Evolutionary conservation across 1,140 invertebrate genomes (phyloP), one percentile per base, ranked within the genome.

Genomic region (Drosophila kohkoa): DNA sequence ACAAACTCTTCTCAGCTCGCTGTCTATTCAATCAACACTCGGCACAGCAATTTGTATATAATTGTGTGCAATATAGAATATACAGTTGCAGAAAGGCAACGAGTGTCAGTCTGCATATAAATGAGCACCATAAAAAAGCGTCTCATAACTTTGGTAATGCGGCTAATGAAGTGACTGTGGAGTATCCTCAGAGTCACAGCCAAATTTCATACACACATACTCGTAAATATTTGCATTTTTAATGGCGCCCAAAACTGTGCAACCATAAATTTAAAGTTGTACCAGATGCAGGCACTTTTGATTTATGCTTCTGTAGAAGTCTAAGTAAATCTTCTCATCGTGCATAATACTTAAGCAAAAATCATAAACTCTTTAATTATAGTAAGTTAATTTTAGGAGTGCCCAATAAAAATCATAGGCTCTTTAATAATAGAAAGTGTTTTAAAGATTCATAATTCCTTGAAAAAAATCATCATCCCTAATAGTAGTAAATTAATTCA

Each of bases 21-120:
- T 74, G 63, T 69, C 62, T 88, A 88, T 83, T 87, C 88, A 80
- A 80, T 88, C 83, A 88, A 79, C 77, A 77, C 82, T 79, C 62
- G 28, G 43, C n/a, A 16, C 35, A 43, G 60, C 58, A 70, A 70
- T 68, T 73, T 73, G 64, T 68, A 8, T 28, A 68, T 60, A 48
- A 48, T 63, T 64, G 45, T 46, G 30, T 73, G 64, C 46, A 28
- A 48, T 48, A 55, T 58, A 4, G 52, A 52, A 48, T 48, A 55
- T 58, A 4, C 59, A 52, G 54, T 45, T 51, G 25, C 4, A 41
- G 15, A 51, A 20, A 54, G 28, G 6, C 16, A 28, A 30, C 60
- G 10, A 25, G 8, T 79, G 54, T 25, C 77, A 59, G 66, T 81
- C 69, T 75, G 70, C 70, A 86, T 82, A 79, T 77, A 85, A 83